phyloP scores from a whole-genome alignment of 1,140 invertebrate species.

The Cydia amplana region DNA sequence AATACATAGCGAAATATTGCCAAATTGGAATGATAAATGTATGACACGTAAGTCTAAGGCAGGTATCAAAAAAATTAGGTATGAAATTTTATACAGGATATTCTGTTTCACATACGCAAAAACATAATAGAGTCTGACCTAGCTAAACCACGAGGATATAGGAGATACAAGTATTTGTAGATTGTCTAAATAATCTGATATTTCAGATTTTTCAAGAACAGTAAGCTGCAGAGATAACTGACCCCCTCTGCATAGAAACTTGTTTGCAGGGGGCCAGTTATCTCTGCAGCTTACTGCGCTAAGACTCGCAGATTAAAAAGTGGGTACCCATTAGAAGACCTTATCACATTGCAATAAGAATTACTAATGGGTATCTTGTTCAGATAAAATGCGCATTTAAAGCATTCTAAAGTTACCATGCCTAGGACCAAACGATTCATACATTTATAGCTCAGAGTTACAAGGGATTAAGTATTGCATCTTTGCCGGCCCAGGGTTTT shows the following conservation, averaged over 20 bases:
- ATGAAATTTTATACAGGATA: background rate
- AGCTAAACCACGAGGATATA: too few species aligned
- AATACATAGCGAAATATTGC: background rate
- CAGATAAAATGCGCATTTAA: too few species aligned
- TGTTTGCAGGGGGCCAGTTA: too few species aligned
- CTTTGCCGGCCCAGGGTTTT: background rate
- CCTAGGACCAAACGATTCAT: background rate
- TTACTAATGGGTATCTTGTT: too few species aligned
- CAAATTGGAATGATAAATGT: constrained; percentile 12
- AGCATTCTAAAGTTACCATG: background rate
- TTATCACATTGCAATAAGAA: too few species aligned
- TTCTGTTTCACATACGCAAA: background rate
- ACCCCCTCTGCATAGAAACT: too few species aligned
- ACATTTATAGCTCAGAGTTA: constrained; percentile 1
- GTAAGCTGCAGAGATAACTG: too few species aligned
- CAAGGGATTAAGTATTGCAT: constrained; percentile 15
- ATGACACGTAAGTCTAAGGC: background rate
- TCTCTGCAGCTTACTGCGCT: too few species aligned
- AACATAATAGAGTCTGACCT: background rate
- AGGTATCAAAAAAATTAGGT: background rate
- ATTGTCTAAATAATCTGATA: too few species aligned
- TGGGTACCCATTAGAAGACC: too few species aligned
- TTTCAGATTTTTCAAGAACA: too few species aligned
- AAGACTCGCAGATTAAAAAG: background rate
- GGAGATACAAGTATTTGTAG: too few species aligned